phyloP scores from a whole-genome alignment of 2,888 invertebrate genomes.

The Coleophora flavipennella region DNA sequence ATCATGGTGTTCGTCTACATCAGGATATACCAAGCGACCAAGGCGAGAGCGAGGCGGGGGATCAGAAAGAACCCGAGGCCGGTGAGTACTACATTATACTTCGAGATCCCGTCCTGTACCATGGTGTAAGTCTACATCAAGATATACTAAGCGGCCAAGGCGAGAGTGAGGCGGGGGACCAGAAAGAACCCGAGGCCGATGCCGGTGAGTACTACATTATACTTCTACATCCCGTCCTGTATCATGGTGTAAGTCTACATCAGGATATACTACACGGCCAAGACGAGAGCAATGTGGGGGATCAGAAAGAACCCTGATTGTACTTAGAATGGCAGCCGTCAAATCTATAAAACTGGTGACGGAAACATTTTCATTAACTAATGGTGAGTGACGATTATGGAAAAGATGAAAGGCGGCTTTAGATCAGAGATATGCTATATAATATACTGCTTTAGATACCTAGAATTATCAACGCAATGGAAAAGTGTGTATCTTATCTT shows the following conservation, averaged over 20 bases:
- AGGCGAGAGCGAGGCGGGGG: slow-evolving; percentile 90
- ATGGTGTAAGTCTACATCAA: slow-evolving; percentile 99
- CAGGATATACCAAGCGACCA: slow-evolving; percentile 97
- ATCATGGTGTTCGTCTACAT: slow-evolving; percentile 99
- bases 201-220: too few relatives aligned
- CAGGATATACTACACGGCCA: slow-evolving; percentile 97
- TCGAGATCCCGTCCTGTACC: slow-evolving; percentile 99
- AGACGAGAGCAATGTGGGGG: slow-evolving; percentile 90
- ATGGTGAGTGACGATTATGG: too few relatives aligned
- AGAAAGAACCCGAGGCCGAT: slow-evolving; percentile 88
- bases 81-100: too few relatives aligned
- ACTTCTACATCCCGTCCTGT: slow-evolving; percentile 98
- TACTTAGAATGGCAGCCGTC: too few relatives aligned
- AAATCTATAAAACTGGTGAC: too few relatives aligned
- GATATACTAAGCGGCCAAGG: slow-evolving; percentile 97
- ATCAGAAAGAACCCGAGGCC: slow-evolving; percentile 83
- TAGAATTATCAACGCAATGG: too few relatives aligned
- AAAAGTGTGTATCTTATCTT: too few relatives aligned
- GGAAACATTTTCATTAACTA: too few relatives aligned
- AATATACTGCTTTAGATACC: too few relatives aligned
- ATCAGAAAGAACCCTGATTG: slow-evolving; percentile 89
- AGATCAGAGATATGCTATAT: too few relatives aligned
- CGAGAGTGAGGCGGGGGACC: slow-evolving; percentile 89
- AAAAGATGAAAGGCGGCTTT: too few relatives aligned
- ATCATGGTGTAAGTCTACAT: slow-evolving; percentile 99